A percentile compares a stretch with the other conserved stretches of the same genome.
These are phyloP conservation scores for Hoplodrina blanda DNA, from an alignment of 2,888 invertebrate species.

Conservation along the genomic window DNA sequence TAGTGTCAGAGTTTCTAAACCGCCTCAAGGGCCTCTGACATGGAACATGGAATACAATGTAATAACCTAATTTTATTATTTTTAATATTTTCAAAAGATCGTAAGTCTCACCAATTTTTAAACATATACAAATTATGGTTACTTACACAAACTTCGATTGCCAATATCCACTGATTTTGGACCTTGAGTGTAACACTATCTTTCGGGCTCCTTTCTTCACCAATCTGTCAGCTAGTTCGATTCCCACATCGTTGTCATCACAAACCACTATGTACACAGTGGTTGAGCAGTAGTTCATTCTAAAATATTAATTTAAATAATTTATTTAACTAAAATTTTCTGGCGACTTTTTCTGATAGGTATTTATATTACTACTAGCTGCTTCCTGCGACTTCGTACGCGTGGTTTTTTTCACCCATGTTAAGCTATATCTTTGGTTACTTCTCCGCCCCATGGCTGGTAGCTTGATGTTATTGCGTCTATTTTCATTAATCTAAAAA, in stretches of 20 bases:
- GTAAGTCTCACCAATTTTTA: not conserved
- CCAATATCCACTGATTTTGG: conserved; percentile 72
- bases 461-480: too few relatives aligned
- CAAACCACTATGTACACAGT: conserved; percentile 71
- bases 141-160: conserved; percentile 73
- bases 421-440: too few relatives aligned
- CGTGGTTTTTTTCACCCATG: too few relatives aligned
- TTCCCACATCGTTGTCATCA: conserved; percentile 68
- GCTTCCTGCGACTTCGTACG: too few relatives aligned
- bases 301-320: conserved; percentile 42
- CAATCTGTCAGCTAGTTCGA: conserved; percentile 73
- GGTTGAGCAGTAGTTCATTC: conserved; percentile 68
- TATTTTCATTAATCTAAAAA: too few relatives aligned
- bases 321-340: too few relatives aligned
- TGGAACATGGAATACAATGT: too few relatives aligned
- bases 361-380: too few relatives aligned
- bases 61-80: not conserved
- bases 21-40: too few relatives aligned
- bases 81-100: not conserved
- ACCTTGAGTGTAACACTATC: conserved; percentile 67
- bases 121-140: not conserved
- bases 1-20: too few relatives aligned
- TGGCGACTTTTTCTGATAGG: too few relatives aligned
- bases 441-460: too few relatives aligned
- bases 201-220: conserved; percentile 72